Evolutionary conservation across 2,797 vertebrate genomes (phyloP).

Genomic region (Lepilemur septentrionalis): DNA sequence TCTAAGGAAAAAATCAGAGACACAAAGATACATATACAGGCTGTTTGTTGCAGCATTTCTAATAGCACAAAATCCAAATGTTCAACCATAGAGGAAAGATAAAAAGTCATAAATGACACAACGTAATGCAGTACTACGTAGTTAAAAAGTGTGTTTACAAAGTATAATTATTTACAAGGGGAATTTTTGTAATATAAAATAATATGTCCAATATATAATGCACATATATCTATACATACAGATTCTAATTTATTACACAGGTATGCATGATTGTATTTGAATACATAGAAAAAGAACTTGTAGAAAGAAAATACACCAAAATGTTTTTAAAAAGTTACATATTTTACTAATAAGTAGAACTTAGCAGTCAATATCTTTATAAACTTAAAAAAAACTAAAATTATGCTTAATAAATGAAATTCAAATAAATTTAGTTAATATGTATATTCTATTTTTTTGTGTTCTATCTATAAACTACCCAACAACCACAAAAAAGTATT

Average conservation of each 20-base stretch:
- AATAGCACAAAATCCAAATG: constrained; percentile 45
- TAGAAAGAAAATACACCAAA: constrained; percentile 28
- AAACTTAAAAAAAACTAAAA: constrained; percentile 54
- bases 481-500: constrained; percentile 60
- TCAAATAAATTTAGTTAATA: constrained; percentile 45
- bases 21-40: background rate
- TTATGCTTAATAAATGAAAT: constrained; percentile 37
- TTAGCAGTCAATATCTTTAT: constrained; percentile 7
- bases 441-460: background rate
- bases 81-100: constrained; percentile 22
- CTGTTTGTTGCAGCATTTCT: background rate
- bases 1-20: constrained; percentile 26
- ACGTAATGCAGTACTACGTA: background rate
- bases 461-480: constrained; percentile 30
- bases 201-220: background rate
- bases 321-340: background rate
- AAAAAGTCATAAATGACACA: constrained; percentile 2
- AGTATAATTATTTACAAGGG: constrained; percentile 43
- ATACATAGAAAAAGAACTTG: background rate
- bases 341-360: constrained; percentile 49
- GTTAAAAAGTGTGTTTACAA: background rate
- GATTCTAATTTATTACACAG: background rate
- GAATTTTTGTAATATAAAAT: background rate
- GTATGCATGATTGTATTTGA: background rate
- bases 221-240: background rate